A percentile compares a stretch with the other conserved stretches of the same genome.
phyloP scores from a whole-genome alignment of 2,888 invertebrate species.

The Rhagonycha fulva region DNA sequence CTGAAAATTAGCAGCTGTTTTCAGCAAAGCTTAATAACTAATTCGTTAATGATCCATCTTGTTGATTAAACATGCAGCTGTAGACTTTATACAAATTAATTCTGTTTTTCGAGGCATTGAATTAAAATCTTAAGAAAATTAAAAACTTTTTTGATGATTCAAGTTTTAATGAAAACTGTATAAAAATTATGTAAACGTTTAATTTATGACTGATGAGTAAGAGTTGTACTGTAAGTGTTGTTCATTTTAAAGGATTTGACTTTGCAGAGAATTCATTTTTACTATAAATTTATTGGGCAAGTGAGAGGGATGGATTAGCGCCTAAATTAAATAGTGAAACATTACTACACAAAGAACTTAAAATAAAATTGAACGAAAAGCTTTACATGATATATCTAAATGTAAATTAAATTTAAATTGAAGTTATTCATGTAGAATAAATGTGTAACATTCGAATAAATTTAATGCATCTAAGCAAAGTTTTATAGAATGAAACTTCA shows the following conservation, averaged over 20 bases:
- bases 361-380: background rate
- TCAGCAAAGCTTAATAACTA: slow-evolving; percentile 25
- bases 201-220: background rate
- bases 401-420: background rate
- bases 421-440: background rate
- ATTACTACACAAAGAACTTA: background rate
- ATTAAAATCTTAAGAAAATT: background rate
- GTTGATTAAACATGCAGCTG: slow-evolving; percentile 29
- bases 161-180: background rate
- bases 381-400: background rate
- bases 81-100: slow-evolving; percentile 25
- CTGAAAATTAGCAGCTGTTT: slow-evolving; percentile 27
- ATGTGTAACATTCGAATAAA: background rate
- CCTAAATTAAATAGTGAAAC: background rate
- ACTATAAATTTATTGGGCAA: background rate
- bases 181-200: background rate
- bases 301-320: background rate
- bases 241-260: background rate
- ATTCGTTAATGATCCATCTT: slow-evolving; percentile 29
- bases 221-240: background rate
- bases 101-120: background rate
- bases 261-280: background rate
- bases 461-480: background rate
- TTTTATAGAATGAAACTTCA: background rate
- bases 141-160: background rate